Evolutionary conservation across 2,797 vertebrate species (phyloP), one percentile per base, ranked within the genome.

Genomic region (Eupleurogrammus muticus): DNA sequence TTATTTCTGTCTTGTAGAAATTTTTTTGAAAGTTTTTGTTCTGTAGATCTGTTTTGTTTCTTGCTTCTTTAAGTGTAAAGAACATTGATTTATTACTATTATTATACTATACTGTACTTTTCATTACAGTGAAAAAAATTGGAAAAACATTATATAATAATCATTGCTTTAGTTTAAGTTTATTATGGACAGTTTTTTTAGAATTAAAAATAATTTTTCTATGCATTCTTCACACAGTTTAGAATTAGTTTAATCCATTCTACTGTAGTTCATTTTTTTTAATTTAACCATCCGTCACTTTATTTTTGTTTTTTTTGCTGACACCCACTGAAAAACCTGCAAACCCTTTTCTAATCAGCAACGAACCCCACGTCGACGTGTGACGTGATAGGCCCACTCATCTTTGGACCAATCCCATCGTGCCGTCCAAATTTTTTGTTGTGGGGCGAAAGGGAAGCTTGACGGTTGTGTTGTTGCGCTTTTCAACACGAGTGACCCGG

Each of bases 321-420:
- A 40, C 59, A 16, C 67, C 49, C 35, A n/a, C 24, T 19, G 28
- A 58, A 66, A 66, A 79, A 76, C 53, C 47, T 1, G 34, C 42
- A 44, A 63, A 28, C 28, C 66, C 69, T 44, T 65, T 69, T 40
- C 59, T 38, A 40, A 76, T 67, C 68, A 50, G 68, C 75, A 80
- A 74, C 70, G 77, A 70, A 69, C 48, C n/a, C 28, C 72, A 75
- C 70, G 68, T 66, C 67, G 51, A 13, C 47, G 42, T 54, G 58
- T 89, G 89, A 90, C 80, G 80, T 70, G 80, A 79, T 24, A 49
- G 75, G 80, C 71, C 82, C 69, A 65, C 80, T 82, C 68, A 28
- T 80, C 62, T 85, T 66, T 82, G 71, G 81, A 79, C 91, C 89
- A 89, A 89, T 92, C 90, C 80, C 60, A 12, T 76, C 16, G 42